Base-by-base conservation (phyloP, 1,140 invertebrate genomes). In the Musca vetustissima region DNA sequence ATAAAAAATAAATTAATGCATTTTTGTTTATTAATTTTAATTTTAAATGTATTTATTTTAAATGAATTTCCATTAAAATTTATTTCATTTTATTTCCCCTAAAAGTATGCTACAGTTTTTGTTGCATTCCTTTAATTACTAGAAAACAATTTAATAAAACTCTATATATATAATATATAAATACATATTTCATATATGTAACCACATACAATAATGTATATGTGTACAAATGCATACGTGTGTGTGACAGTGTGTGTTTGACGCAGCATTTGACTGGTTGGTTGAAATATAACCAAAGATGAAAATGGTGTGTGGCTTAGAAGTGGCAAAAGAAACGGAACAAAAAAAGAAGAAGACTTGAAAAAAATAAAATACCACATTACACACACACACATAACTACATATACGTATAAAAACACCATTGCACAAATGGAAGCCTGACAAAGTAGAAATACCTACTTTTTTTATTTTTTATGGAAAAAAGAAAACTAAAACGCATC, bases 291-390 rank as follows among this genome's bases (percentile, higher is more conserved):
- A 43, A 43, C 36, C 36, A 43, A 43, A 36, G 57, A 61, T 61
- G 57, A 61, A 61, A 61, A 61, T 61, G 57, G 57, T 61, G 57
- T 61, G 57, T 61, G 57, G 57, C 57, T 61, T 61, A 61, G 57
- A 61, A 61, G 57, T 61, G 57, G 28, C 28, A 55, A 4, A 15
- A 13, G n/a, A 15, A 21, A 15, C 53, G 17, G n/a, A 24, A 17
- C 17, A 61, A 4, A 55, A 32, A 32, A 32, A 32, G 9, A 32
- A 32, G 9, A 32, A 32, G 9, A 32, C 28, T 32, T 3, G 28
- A n/a, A n/a, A n/a, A 32, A 43, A 43, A 43, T 43, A 43, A 43
- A 43, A 43, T 43, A 43, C 36, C 55, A 61, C 57, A 43, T 36
- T 19, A 13, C 57, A 8, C 55, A 61, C 25, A 61, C 28, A 61